Conservation (phyloP, 2,113 vertebrate genomes). For the Aphelocoma coerulescens region DNA sequence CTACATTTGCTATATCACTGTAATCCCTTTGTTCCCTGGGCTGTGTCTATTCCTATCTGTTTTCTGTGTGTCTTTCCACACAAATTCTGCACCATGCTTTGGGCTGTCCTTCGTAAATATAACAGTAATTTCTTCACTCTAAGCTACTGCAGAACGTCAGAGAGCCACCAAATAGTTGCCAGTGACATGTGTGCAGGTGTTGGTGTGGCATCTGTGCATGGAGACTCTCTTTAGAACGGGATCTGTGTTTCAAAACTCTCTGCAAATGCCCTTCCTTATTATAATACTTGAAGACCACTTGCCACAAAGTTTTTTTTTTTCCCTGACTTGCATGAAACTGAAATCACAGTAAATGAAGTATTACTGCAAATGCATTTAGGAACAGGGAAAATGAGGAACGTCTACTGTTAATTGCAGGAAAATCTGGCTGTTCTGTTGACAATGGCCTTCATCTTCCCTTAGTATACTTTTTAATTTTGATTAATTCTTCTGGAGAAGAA, state of each 20-base stretch:
- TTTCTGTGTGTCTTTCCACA: background rate
- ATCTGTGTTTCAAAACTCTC: background rate
- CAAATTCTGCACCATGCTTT: background rate
- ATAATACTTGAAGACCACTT: background rate
- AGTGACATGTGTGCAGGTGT: background rate
- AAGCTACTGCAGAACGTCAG: background rate
- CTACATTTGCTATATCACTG: background rate
- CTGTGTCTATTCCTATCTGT: background rate
- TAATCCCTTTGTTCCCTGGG: background rate
- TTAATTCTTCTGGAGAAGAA: slow-evolving; percentile 1
- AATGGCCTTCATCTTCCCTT: background rate
- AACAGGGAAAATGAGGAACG: background rate
- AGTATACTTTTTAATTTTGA: background rate
- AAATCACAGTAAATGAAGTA: background rate
- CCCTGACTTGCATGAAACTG: background rate
- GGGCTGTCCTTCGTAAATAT: background rate
- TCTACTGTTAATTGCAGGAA: background rate
- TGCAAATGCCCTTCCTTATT: background rate
- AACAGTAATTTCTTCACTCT: background rate
- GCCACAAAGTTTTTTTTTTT: background rate
- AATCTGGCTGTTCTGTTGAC: background rate
- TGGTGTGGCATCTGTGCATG: background rate
- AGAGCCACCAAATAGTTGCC: background rate
- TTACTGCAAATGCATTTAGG: background rate
- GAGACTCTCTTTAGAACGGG: background rate